Evolutionary conservation across 92 coral and sea anemone genomes (phyloP).

Genomic region (Palythoa heliodiscus): DNA sequence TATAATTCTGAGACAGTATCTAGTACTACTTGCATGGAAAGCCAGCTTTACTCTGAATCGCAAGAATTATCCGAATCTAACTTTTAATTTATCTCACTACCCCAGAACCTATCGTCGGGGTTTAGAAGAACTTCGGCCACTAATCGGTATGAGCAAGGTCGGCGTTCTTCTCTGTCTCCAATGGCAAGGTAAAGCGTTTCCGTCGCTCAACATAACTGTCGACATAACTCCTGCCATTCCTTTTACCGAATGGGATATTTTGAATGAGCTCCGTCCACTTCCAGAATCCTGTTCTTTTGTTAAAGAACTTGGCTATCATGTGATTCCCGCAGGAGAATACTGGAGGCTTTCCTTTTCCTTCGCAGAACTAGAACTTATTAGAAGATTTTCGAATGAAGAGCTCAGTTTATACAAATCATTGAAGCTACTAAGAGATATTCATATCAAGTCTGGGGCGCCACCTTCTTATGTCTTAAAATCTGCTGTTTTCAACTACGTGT

Average conservation of each 20-base stretch:
- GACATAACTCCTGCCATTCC: conserved; percentile 53
- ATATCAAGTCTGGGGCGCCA: too few relatives aligned
- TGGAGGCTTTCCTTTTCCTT: neutral
- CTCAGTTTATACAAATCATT: too few relatives aligned
- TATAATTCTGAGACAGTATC: neutral
- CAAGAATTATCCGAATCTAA: conserved; percentile 34
- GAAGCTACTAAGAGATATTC: too few relatives aligned
- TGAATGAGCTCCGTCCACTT: neutral
- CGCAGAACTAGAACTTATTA: too few relatives aligned
- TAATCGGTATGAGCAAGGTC: conserved; percentile 29
- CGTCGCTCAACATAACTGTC: conserved; percentile 30
- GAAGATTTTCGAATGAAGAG: too few relatives aligned
- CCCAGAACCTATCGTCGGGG: neutral
- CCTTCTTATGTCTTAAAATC: too few relatives aligned
- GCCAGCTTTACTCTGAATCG: conserved; percentile 23
- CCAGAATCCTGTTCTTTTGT: neutral
- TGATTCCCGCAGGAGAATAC: conserved; percentile 23
- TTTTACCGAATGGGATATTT: neutral
- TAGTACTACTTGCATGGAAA: conserved; percentile 22
- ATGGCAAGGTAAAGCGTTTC: conserved; percentile 41
- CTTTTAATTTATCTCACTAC: conserved; percentile 26
- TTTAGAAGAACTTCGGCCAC: neutral
- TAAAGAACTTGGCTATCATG: conserved; percentile 6
- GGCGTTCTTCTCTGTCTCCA: conserved; percentile 33
- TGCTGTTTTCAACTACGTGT: too few relatives aligned